phyloP scores from a whole-genome alignment of 2,797 vertebrate genomes.

The Myotis findleyi region DNA sequence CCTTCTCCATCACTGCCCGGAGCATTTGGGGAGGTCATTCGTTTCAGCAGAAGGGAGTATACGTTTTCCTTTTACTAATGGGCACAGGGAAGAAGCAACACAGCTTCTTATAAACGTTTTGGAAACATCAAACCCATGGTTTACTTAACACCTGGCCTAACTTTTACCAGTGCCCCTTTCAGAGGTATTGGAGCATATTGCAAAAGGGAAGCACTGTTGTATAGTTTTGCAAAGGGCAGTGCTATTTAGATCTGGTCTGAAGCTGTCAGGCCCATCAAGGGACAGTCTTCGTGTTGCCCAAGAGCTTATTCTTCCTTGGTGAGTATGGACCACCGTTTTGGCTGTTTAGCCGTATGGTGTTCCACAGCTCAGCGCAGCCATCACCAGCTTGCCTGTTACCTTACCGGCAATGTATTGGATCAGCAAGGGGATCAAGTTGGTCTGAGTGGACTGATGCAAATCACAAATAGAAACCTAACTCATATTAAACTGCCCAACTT shows the following conservation, averaged over 20 bases:
- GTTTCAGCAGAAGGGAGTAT: background rate
- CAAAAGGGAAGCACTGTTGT: background rate
- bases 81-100: background rate
- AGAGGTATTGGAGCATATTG: background rate
- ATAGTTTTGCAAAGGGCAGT: slow-evolving; percentile 5
- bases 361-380: background rate
- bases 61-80: background rate
- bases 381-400: background rate
- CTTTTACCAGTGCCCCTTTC: background rate
- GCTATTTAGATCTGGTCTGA: background rate
- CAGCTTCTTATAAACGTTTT: background rate
- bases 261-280: background rate
- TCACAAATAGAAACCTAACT: background rate
- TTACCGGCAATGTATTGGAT: background rate
- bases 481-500: background rate
- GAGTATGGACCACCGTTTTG: background rate
- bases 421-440: background rate
- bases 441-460: background rate
- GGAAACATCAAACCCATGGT: background rate
- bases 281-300: background rate
- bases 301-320: background rate
- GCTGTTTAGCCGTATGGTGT: background rate
- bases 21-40: background rate
- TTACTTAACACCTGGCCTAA: background rate
- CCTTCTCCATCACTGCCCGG: background rate